Percentiles rank a stretch among this genome's conserved stretches.
Conservation (phyloP, 2,797 vertebrate genomes). For the Cercopithecus mitis region DNA sequence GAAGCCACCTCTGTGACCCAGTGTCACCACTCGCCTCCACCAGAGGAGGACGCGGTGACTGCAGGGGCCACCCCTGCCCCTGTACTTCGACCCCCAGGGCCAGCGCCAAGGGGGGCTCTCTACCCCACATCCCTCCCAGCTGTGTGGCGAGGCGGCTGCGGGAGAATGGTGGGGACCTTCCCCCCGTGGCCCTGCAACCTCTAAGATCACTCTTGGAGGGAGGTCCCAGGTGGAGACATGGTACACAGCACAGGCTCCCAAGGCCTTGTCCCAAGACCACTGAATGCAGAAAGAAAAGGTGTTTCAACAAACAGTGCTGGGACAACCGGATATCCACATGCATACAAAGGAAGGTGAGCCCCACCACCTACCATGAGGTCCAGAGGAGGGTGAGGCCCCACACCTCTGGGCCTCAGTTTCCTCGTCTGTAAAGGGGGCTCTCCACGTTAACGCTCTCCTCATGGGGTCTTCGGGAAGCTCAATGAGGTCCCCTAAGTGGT, state of each 20-base stretch:
- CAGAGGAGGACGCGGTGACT: not conserved
- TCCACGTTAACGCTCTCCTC: not conserved
- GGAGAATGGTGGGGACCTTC: not conserved
- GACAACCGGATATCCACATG: not conserved
- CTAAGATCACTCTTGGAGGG: not conserved
- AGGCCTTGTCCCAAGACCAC: not conserved
- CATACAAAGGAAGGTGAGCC: not conserved
- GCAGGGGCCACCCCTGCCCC: not conserved
- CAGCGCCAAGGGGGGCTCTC: not conserved
- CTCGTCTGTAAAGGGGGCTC: not conserved
- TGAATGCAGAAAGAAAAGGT: not conserved
- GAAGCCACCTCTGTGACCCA: not conserved
- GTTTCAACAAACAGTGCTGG: not conserved
- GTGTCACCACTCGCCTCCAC: too few species aligned
- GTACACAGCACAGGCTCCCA: not conserved
- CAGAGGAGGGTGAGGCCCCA: not conserved
- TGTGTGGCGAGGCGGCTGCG: fast-evolving
- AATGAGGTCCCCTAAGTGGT: not conserved
- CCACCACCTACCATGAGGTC: not conserved
- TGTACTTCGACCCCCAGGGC: not conserved
- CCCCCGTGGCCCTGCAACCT: not conserved
- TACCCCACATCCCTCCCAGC: not conserved
- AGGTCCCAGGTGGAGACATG: not conserved
- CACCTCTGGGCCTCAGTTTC: not conserved
- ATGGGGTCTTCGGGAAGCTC: fast-evolving